Conservation (phyloP, 2,888 invertebrate species). For the Leptinotarsa rubiginosa region DNA sequence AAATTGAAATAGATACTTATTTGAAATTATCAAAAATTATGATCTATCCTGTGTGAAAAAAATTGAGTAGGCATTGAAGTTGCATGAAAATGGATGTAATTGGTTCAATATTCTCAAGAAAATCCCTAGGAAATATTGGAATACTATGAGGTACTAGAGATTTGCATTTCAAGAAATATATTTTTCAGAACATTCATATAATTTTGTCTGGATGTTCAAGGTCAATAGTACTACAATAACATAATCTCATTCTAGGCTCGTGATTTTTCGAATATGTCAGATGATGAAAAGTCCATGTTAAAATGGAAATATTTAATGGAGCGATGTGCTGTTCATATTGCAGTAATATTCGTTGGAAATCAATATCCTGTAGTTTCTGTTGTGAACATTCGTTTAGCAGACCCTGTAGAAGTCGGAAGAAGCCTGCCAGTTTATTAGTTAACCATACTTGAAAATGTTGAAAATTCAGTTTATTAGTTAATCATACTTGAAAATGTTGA, state of each 20-base stretch:
- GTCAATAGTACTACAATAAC: no score
- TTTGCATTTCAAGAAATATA: no score
- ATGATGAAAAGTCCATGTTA: constrained; percentile 68
- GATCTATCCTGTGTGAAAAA: no score
- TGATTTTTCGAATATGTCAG: constrained; percentile 69
- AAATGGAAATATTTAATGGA: constrained; percentile 77
- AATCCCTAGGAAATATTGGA: no score
- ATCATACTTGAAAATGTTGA: background rate
- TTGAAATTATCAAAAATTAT: no score
- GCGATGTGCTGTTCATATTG: constrained; percentile 72
- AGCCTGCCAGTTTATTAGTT: constrained; percentile 62
- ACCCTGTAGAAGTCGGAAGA: constrained; percentile 60
- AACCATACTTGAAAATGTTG: background rate
- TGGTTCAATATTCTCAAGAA: no score
- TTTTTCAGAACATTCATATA: no score
- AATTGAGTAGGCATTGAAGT: no score
- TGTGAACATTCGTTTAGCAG: constrained; percentile 58
- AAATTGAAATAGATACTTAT: no score
- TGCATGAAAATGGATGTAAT: no score
- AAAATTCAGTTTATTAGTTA: constrained; percentile 57
- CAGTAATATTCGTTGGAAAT: constrained; percentile 58
- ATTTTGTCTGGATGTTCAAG: no score
- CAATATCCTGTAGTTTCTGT: constrained; percentile 61
- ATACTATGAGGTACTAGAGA: no score
- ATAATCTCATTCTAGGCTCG: constrained; percentile 63